Percentiles rank a stretch among this genome's conserved stretches.
phyloP scores from a whole-genome alignment of 2,888 invertebrate species.

The Mythimna impura region DNA sequence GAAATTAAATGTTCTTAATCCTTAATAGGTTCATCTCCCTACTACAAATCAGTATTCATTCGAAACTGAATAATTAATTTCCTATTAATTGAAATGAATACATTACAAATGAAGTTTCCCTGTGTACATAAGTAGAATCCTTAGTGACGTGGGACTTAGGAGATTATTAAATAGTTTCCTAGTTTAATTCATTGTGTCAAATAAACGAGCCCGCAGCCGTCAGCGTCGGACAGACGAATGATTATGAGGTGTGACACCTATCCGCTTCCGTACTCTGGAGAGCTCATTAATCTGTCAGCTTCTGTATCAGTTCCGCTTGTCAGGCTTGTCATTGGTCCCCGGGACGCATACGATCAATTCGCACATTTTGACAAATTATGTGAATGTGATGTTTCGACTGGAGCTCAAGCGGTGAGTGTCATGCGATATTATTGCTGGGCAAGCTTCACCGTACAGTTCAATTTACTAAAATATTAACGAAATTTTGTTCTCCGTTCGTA shows the following conservation, averaged over 20 bases:
- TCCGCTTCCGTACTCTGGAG: conserved; percentile 26
- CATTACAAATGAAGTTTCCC: conserved; percentile 14
- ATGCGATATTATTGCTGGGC: background rate
- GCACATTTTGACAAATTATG: conserved; percentile 44
- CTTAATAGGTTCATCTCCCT: conserved; percentile 6
- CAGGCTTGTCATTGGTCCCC: conserved; percentile 47
- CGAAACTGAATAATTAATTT: conserved; percentile 35
- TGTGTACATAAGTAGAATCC: conserved; percentile 1
- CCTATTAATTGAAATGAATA: conserved; percentile 34
- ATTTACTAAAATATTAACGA: background rate
- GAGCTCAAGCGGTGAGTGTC: background rate
- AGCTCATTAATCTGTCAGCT: conserved; percentile 55
- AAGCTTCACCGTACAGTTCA: background rate
- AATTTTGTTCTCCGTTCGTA: background rate
- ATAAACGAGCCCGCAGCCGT: conserved; percentile 15
- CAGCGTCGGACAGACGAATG: conserved; percentile 21
- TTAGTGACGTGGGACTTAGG: conserved; percentile 3
- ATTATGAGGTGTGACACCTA: conserved; percentile 49
- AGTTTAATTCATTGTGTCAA: conserved; percentile 45
- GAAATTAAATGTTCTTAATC: conserved; percentile 12
- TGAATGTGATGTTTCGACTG: conserved; percentile 27
- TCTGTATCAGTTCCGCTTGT: conserved; percentile 56
- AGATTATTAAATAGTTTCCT: conserved; percentile 27
- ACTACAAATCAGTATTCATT: conserved; percentile 12
- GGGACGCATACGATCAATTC: conserved; percentile 31